phyloP scores from a whole-genome alignment of 2,797 vertebrate genomes.

The Spea hammondii region DNA sequence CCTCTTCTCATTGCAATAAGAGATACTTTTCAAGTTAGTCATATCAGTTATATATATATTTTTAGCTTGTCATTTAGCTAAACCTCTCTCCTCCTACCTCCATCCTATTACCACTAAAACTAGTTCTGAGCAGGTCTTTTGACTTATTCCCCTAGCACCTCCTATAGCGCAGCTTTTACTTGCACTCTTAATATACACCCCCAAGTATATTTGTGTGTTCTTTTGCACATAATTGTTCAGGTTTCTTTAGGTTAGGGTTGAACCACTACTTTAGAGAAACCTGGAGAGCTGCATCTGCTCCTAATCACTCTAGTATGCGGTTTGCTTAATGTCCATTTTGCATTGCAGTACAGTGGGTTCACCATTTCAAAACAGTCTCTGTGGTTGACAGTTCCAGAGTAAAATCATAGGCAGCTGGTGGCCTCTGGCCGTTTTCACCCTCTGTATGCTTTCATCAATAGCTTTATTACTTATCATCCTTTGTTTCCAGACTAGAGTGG shows the following conservation, averaged over 20 bases:
- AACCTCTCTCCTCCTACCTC: too few species aligned
- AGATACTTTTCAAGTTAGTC: too few species aligned
- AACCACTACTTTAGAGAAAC: slow-evolving; percentile 32
- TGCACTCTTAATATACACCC: slow-evolving; percentile 7
- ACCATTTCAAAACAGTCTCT: slow-evolving; percentile 51
- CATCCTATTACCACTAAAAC: too few species aligned
- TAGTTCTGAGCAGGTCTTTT: background rate
- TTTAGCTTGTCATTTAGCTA: too few species aligned
- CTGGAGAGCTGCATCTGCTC: slow-evolving; percentile 23
- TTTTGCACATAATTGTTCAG: slow-evolving; percentile 23
- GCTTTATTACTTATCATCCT: slow-evolving; percentile 65
- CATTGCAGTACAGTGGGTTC: slow-evolving; percentile 31
- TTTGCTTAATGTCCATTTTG: slow-evolving; percentile 27
- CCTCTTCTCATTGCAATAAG: too few species aligned
- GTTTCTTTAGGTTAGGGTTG: slow-evolving; percentile 32
- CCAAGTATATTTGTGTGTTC: slow-evolving; percentile 32
- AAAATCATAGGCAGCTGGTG: slow-evolving; percentile 1
- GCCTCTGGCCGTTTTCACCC: slow-evolving; percentile 58
- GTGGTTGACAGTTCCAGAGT: slow-evolving; percentile 34
- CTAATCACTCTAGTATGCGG: slow-evolving; percentile 33
- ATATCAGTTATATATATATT: too few species aligned
- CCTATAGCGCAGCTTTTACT: background rate
- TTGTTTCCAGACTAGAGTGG: slow-evolving; percentile 62
- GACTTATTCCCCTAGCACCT: background rate
- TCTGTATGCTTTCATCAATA: slow-evolving; percentile 54